Evolutionary conservation across 2,797 vertebrate species (phyloP).

Genomic region (Gobio occitaniae): DNA sequence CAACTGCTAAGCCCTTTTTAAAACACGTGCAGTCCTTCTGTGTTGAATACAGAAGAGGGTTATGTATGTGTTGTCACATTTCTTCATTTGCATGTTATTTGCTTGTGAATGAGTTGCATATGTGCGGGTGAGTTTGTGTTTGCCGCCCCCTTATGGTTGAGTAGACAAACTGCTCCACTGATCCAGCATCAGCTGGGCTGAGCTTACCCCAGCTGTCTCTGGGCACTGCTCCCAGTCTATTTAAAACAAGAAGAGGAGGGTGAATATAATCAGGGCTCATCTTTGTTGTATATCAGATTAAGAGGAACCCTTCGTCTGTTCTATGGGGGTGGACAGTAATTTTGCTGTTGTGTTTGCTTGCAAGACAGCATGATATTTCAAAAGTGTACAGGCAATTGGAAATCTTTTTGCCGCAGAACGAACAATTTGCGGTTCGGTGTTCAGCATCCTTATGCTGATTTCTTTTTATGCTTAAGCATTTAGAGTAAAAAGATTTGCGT

Average conservation of each 20-base stretch:
- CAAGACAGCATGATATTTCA: conserved; percentile 58
- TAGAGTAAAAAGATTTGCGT: conserved; percentile 36
- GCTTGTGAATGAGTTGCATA: conserved; percentile 23
- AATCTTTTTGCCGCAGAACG: conserved; percentile 40
- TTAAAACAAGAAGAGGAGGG: conserved; percentile 62
- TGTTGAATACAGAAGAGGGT: neutral
- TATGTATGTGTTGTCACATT: conserved; percentile 14
- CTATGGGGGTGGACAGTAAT: conserved; percentile 64
- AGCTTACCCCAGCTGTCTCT: conserved; percentile 62
- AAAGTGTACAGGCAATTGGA: conserved; percentile 54
- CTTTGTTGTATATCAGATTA: conserved; percentile 67
- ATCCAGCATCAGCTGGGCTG: conserved; percentile 54
- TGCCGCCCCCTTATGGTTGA: conserved; percentile 78
- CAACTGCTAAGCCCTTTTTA: neutral
- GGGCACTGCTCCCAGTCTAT: conserved; percentile 63
- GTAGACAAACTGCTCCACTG: conserved; percentile 62
- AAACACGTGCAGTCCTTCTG: neutral
- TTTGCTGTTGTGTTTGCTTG: conserved; percentile 61
- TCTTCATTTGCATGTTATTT: conserved; percentile 21
- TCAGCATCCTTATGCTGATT: conserved; percentile 23
- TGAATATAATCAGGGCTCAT: conserved; percentile 67
- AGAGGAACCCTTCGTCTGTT: conserved; percentile 63
- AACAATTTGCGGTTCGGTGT: conserved; percentile 44
- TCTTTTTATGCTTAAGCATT: conserved; percentile 32
- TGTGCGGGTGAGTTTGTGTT: conserved; percentile 52